These are phyloP conservation scores for Hemithea aestivaria DNA, from an alignment of 2,888 invertebrate genomes.

Conservation along the genomic window DNA sequence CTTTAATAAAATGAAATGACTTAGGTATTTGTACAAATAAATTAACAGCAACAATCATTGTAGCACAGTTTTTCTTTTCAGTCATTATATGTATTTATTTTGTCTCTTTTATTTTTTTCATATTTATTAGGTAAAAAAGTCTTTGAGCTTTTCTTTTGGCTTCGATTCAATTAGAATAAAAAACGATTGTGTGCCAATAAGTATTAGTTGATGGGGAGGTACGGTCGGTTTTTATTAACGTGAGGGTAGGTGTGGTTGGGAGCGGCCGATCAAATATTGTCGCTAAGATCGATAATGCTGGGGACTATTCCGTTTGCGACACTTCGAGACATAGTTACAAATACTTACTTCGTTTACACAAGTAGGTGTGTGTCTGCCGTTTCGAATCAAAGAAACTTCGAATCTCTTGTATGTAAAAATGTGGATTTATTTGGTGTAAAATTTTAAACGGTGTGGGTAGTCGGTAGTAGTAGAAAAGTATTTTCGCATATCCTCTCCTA, in stretches of 20 bases:
- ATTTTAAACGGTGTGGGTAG: too few relatives aligned
- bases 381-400: too few relatives aligned
- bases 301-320: conserved; percentile 61
- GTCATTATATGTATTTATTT: too few relatives aligned
- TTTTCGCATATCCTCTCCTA: too few relatives aligned
- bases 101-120: too few relatives aligned
- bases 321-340: conserved; percentile 24
- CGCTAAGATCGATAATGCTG: conserved; percentile 64
- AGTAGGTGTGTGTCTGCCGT: conserved; percentile 3
- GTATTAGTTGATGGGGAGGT: conserved; percentile 37
- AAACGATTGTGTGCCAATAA: conserved; percentile 40
- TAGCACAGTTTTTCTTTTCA: too few relatives aligned
- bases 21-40: too few relatives aligned
- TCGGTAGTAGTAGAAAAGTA: too few relatives aligned
- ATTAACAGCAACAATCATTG: too few relatives aligned
- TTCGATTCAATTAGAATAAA: conserved; percentile 6
- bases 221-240: conserved; percentile 75
- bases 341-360: not conserved
- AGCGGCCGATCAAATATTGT: conserved; percentile 68
- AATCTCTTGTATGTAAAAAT: too few relatives aligned
- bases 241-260: conserved; percentile 66
- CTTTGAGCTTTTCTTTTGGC: not conserved
- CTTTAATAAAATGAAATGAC: too few relatives aligned
- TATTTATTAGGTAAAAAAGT: not conserved
- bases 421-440: too few relatives aligned